These are phyloP conservation scores for Gadus macrocephalus DNA, from an alignment of 2,113 vertebrate species.

Conservation along the genomic window DNA sequence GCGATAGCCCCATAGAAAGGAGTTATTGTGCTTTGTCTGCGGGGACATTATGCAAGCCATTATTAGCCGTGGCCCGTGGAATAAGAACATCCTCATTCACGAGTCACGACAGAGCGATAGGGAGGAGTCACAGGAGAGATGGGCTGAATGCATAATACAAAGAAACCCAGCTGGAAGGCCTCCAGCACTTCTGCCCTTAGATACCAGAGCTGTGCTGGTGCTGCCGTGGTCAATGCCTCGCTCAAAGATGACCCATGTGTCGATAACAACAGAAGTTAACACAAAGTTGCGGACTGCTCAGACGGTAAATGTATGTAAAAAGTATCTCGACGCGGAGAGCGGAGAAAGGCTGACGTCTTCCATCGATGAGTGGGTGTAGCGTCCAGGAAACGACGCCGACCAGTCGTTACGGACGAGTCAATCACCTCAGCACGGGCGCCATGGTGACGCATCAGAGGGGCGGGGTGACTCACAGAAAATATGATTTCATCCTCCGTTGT, in stretches of 20 bases:
- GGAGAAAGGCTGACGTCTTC: neutral
- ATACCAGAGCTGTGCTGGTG: too few relatives aligned
- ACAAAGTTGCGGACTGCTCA: neutral
- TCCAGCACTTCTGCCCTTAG: too few relatives aligned
- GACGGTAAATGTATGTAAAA: too few relatives aligned
- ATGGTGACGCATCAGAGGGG: conserved; percentile 9
- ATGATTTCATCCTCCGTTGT: conserved; percentile 48
- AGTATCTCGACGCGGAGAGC: too few relatives aligned
- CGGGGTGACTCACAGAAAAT: conserved; percentile 38
- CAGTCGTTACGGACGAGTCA: conserved; percentile 32
- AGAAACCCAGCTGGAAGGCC: too few relatives aligned
- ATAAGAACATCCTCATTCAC: neutral
- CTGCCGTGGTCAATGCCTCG: neutral
- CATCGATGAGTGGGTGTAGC: conserved; percentile 28
- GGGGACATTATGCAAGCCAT: neutral
- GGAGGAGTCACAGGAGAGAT: neutral
- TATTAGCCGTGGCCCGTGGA: neutral
- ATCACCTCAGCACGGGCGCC: conserved; percentile 17
- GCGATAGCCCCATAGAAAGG: conserved; percentile 9
- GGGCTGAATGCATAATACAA: too few relatives aligned
- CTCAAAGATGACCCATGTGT: neutral
- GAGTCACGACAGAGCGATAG: neutral
- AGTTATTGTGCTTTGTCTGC: neutral
- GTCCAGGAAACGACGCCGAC: conserved; percentile 54
- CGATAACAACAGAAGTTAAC: neutral